Evolutionary conservation across 2,113 vertebrate species (phyloP), one percentile per base, ranked within the genome.

Genomic region (Sphyrna mokarran): DNA sequence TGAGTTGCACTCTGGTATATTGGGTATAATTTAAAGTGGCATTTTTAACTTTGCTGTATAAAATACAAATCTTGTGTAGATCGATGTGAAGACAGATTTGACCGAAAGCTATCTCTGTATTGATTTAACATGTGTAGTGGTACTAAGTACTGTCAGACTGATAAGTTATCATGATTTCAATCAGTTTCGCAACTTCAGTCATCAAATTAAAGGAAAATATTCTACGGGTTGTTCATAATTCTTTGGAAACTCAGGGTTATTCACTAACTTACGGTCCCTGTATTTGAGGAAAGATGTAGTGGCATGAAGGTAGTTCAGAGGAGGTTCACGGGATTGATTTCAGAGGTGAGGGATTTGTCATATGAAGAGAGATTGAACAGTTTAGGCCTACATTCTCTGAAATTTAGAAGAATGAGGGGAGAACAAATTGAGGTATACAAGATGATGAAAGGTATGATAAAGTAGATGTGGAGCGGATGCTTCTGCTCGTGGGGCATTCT

Each of bases 51-150:
- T 22, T 70, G 37, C 2, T 48, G 68, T 72, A 37, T 70, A 37
- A 94, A 69, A 48, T 70, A 70, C 66, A 70, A 72, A 95, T 70
- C 68, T 29, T 23, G 69, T 29, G 14, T 33, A 95, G 69, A 33
- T 95, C 40, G 23, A 95, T 95, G 43, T 40, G 33, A 68, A 48
- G 69, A 54, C 68, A 72, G 94, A 95, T 48, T 95, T 95, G 68
- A 76, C 94, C 18, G 40, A 95, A 66, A 95, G 20, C 40, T 48
- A 29, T 95, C 68, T 72, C 66, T 43, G 8, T 95, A 95, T 94
- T 94, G 93, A 94, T 95, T 95, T 95, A 95, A 72, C 94, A 94
- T 43, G 66, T 72, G 69, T 72, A 95, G 22, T 72, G 23, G 68
- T 95, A 95, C 94, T 48, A 76, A 95, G 23, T 72, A 72, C 40